A percentile compares a stretch with the other conserved stretches of the same genome.
phyloP scores from a whole-genome alignment of 1,140 invertebrate genomes.

The Penaeus vannamei region DNA sequence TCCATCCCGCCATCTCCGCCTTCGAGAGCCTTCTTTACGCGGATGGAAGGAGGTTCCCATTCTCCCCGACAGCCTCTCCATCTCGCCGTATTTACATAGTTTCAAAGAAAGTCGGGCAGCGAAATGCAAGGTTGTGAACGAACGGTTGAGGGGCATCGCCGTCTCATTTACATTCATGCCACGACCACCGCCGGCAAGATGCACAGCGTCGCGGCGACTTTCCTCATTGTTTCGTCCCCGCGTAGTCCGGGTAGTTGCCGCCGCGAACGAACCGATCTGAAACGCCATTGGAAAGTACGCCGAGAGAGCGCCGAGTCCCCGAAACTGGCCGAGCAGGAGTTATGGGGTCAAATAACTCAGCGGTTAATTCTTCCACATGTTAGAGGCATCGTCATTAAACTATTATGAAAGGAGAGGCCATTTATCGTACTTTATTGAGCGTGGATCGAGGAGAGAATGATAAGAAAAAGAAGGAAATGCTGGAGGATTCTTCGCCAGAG shows the following conservation, averaged over 20 bases:
- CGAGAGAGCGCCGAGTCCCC: not conserved
- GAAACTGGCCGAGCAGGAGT: not conserved
- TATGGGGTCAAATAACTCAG: constrained; percentile 22
- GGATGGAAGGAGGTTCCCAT: too few species aligned
- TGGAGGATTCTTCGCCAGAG: too few species aligned
- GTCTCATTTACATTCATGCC: constrained; percentile 1
- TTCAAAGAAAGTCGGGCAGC: constrained; percentile 27
- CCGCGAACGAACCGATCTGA: too few species aligned
- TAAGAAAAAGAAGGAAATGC: too few species aligned
- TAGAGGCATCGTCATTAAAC: too few species aligned
- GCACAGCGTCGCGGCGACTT: not conserved
- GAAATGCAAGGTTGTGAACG: not conserved
- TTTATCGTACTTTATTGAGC: not conserved
- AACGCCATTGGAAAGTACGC: not conserved
- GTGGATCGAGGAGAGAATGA: too few species aligned
- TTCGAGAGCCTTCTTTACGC: too few species aligned
- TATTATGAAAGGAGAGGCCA: not conserved
- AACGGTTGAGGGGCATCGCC: not conserved
- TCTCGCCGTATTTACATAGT: not conserved
- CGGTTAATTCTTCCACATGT: not conserved
- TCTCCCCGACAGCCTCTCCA: too few species aligned
- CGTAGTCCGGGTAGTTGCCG: too few species aligned
- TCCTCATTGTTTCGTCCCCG: not conserved
- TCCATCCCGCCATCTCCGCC: too few species aligned
- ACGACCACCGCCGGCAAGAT: not conserved